Percentiles rank a stretch among this genome's conserved stretches.
Conservation (phyloP, 2,113 vertebrate genomes). For the Siphamia tubifer region DNA sequence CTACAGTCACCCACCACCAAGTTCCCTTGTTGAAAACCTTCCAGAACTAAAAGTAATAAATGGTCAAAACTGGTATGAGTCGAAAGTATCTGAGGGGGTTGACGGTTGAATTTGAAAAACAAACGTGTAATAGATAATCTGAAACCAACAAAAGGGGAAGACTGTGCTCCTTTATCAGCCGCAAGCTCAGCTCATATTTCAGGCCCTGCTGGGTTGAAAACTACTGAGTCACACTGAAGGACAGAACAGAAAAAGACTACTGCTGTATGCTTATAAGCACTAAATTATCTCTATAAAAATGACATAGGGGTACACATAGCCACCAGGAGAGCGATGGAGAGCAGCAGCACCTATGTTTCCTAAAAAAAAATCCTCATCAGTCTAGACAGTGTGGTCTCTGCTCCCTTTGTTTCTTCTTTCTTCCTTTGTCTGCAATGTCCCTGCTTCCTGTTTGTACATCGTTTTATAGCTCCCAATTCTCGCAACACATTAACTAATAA, state of each 20-base stretch:
- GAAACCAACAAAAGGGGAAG: slow-evolving; percentile 26
- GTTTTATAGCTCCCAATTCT: slow-evolving; percentile 5
- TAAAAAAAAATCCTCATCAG: slow-evolving; percentile 41
- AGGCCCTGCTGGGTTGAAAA: slow-evolving; percentile 62
- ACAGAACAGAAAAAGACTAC: slow-evolving; percentile 20
- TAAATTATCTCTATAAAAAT: background rate
- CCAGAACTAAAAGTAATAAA: background rate
- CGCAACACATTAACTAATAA: background rate
- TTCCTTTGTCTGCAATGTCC: slow-evolving; percentile 72
- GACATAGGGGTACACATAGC: background rate
- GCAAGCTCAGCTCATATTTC: slow-evolving; percentile 63
- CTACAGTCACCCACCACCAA: slow-evolving; percentile 15
- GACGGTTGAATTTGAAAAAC: background rate
- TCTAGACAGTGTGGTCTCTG: slow-evolving; percentile 58
- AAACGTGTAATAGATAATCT: slow-evolving; percentile 5
- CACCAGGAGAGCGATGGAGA: background rate
- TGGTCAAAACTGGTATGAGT: background rate
- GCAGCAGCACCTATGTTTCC: background rate
- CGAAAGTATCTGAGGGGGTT: background rate
- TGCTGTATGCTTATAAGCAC: background rate
- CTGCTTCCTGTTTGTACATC: slow-evolving; percentile 71
- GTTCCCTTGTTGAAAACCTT: slow-evolving; percentile 23
- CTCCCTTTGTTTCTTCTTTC: slow-evolving; percentile 74
- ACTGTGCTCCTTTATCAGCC: slow-evolving; percentile 13
- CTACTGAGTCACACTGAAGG: slow-evolving; percentile 70